Conservation (phyloP, 2,888 invertebrate genomes). For the Polydesmus complanatus region DNA sequence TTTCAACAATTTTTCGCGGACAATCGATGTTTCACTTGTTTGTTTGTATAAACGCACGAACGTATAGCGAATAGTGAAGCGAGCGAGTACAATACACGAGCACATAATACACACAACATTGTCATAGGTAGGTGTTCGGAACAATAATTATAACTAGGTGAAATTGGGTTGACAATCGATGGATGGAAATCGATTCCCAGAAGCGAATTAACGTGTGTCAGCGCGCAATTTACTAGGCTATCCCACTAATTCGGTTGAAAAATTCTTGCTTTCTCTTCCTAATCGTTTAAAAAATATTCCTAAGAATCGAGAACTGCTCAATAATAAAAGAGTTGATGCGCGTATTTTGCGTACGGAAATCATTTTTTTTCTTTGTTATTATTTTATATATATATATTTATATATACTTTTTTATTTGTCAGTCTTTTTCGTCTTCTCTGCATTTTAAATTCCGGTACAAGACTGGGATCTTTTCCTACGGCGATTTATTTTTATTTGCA, state of each 20-base stretch:
- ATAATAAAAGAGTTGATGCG: not conserved
- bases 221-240: not conserved
- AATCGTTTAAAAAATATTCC: not conserved
- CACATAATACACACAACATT: no score
- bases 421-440: no score
- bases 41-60: not conserved
- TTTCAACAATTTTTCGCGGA: not conserved
- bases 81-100: no score
- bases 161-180: not conserved
- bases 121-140: no score
- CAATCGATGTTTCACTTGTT: not conserved
- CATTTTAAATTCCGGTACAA: no score
- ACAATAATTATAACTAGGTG: no score
- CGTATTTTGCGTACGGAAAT: not conserved
- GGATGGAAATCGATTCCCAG: not conserved
- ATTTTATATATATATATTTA: no score
- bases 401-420: no score
- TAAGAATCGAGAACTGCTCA: not conserved
- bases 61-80: not conserved
- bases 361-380: no score
- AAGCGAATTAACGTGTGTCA: not conserved
- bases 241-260: not conserved
- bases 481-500: no score
- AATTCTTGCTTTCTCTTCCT: not conserved
- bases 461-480: no score